A percentile compares a stretch with the other conserved stretches of the same genome.
These are phyloP conservation scores for Dinomys branickii DNA, from an alignment of 2,113 vertebrate species.

Conservation along the genomic window DNA sequence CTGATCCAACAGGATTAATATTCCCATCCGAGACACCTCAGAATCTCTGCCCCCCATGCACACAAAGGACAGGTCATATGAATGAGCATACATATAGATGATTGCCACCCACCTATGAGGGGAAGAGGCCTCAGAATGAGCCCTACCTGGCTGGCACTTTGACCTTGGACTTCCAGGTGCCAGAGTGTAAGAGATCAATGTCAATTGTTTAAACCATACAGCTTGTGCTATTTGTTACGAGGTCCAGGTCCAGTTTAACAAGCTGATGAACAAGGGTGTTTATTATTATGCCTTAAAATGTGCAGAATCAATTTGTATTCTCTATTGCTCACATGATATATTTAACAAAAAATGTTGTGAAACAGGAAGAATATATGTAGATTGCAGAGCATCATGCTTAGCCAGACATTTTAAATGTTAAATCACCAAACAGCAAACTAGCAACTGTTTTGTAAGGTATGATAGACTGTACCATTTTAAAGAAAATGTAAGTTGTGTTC, in stretches of 20 bases:
- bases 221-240: neutral
- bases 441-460: neutral
- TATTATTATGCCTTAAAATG: neutral
- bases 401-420: neutral
- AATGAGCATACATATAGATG: too few species aligned
- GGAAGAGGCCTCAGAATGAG: neutral
- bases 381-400: neutral
- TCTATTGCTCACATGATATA: neutral
- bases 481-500: neutral
- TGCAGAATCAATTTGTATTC: neutral
- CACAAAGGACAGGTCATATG: neutral
- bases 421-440: neutral
- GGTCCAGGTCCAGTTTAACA: neutral
- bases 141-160: neutral
- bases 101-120: too few species aligned
- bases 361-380: neutral
- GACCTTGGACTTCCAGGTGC: neutral
- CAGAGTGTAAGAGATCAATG: neutral
- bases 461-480: neutral
- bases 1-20: neutral
- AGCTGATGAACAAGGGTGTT: too few species aligned
- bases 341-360: neutral
- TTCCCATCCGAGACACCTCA: neutral
- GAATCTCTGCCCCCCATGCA: neutral
- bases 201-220: neutral